phyloP scores from a whole-genome alignment of 2,113 vertebrate species.

The Trematomus loennbergii region DNA sequence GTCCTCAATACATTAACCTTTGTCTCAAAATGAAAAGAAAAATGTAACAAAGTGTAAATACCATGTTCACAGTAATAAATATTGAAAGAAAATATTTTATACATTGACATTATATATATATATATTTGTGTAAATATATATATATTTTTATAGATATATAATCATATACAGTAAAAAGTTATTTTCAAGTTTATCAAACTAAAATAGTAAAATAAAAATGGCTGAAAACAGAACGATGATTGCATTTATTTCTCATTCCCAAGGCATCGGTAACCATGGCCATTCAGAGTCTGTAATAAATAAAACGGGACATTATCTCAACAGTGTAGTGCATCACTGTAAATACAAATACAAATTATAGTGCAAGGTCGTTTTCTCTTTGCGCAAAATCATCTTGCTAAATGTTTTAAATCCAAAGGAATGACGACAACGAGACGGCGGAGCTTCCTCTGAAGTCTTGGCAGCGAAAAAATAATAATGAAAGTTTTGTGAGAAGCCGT shows the following conservation, averaged over 20 bases:
- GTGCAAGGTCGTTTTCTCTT: conserved; percentile 89
- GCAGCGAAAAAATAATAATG: conserved; percentile 70
- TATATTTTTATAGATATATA: conserved; percentile 78
- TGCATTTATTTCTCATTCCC: conserved; percentile 86
- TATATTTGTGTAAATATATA: conserved; percentile 87
- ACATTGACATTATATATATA: conserved; percentile 86
- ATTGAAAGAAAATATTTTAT: conserved; percentile 87
- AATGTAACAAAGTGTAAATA: conserved; percentile 93
- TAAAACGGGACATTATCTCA: conserved; percentile 92
- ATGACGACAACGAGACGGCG: conserved; percentile 81
- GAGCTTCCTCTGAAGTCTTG: conserved; percentile 64
- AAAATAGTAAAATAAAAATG: conserved; percentile 86
- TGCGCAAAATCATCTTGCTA: conserved; percentile 77
- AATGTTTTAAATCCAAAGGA: conserved; percentile 81
- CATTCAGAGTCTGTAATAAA: conserved; percentile 93
- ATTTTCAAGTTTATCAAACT: conserved; percentile 93
- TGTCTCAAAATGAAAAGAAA: conserved; percentile 80
- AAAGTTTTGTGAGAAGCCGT: conserved; percentile 87
- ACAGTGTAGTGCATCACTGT: conserved; percentile 96
- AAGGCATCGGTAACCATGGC: conserved; percentile 97
- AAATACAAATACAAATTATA: conserved; percentile 88
- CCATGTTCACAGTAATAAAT: conserved; percentile 98
- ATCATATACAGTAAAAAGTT: conserved; percentile 85
- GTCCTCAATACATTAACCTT: conserved; percentile 82
- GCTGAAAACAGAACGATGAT: conserved; percentile 84